Conservation (phyloP, 2,113 vertebrate species). For the Pachypanchax playfairii region DNA sequence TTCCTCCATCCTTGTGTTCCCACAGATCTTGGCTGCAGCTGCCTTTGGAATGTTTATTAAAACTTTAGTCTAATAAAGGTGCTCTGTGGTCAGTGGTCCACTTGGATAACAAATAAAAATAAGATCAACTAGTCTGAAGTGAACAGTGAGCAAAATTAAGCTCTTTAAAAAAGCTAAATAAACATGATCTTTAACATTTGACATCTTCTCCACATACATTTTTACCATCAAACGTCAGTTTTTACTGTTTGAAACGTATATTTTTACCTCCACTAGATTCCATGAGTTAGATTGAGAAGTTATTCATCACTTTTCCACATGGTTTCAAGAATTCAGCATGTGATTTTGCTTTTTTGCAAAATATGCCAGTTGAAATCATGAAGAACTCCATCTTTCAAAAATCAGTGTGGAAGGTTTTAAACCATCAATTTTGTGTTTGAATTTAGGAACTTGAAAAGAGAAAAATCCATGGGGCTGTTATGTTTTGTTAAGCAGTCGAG, state of each 20-base stretch:
- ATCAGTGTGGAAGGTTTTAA: too few relatives aligned
- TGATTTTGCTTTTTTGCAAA: too few relatives aligned
- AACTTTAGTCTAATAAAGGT: conserved; percentile 11
- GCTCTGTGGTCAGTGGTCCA: conserved; percentile 13
- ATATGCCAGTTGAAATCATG: too few relatives aligned
- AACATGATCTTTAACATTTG: too few relatives aligned
- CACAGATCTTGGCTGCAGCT: conserved; percentile 21
- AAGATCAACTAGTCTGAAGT: conserved; percentile 4
- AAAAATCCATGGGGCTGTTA: too few relatives aligned
- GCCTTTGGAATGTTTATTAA: conserved; percentile 33
- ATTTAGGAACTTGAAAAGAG: too few relatives aligned
- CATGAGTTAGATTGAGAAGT: conserved; percentile 51
- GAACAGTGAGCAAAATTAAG: conserved; percentile 6
- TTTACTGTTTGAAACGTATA: conserved; percentile 37
- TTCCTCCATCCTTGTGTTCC: conserved; percentile 43
- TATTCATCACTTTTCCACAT: conserved; percentile 59
- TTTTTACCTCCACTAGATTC: conserved; percentile 53
- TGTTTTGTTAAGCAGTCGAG: too few relatives aligned
- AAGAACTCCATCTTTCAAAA: too few relatives aligned
- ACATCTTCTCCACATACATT: too few relatives aligned
- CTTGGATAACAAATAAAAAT: conserved; percentile 24
- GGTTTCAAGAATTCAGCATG: background rate
- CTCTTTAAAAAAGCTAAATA: too few relatives aligned
- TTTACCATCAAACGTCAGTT: too few relatives aligned
- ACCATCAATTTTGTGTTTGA: too few relatives aligned